Conservation (phyloP, 92 coral and sea anemone genomes). For the Pocillopora grandis region DNA sequence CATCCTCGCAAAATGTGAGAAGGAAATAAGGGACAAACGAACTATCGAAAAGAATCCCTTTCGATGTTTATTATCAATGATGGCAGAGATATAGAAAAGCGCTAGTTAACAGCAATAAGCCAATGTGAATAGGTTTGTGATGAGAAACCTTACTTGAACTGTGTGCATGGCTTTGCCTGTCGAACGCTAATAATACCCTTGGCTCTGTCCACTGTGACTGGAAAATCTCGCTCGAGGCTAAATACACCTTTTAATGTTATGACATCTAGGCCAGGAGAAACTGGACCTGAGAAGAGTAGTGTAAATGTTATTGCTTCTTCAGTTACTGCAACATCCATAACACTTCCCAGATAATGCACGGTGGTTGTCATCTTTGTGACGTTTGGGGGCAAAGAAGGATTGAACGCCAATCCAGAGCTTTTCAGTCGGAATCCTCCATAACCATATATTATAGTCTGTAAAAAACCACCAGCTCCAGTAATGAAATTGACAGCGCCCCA, state of each 20-base stretch:
- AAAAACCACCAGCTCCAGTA: constrained; percentile 85
- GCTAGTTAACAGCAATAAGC: constrained; percentile 20
- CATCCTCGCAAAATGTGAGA: no score
- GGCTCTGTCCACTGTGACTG: constrained; percentile 41
- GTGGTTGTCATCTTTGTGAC: constrained; percentile 67
- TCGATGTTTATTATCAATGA: not conserved
- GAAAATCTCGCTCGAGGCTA: constrained; percentile 40
- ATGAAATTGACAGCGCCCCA: constrained; percentile 80
- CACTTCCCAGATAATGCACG: constrained; percentile 70
- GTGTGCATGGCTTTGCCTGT: not conserved
- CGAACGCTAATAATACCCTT: constrained; percentile 62
- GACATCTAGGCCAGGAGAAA: constrained; percentile 66
- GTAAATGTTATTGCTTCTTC: constrained; percentile 46
- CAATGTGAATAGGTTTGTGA: constrained; percentile 19
- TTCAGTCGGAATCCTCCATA: constrained; percentile 79
- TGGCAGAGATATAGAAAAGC: constrained; percentile 1
- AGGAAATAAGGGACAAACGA: no score
- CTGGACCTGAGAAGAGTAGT: constrained; percentile 51
- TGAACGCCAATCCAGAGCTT: constrained; percentile 47
- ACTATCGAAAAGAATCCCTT: no score
- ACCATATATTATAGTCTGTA: constrained; percentile 77
- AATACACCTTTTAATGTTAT: constrained; percentile 24
- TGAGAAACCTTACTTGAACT: constrained; percentile 9
- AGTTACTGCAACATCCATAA: constrained; percentile 43
- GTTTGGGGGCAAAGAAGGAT: constrained; percentile 71